Evolutionary conservation across 2,888 invertebrate genomes (phyloP).

Genomic region (Ligdia adustata): DNA sequence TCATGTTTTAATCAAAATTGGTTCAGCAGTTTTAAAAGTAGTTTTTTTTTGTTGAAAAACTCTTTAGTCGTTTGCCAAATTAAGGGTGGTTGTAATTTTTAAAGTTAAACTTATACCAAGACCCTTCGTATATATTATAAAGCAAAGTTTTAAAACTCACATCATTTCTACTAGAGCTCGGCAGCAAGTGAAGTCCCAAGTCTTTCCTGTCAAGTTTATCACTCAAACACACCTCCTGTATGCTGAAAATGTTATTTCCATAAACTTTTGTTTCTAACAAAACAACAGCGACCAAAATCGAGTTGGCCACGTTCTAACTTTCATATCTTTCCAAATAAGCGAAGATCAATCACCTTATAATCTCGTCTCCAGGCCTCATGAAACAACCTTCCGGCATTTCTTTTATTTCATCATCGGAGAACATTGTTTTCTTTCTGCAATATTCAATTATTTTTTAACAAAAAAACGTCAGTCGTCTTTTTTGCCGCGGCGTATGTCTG

Average conservation of each 20-base stretch:
- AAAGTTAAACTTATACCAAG: no score
- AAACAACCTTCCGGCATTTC: constrained; percentile 67
- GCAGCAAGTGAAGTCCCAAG: constrained; percentile 58
- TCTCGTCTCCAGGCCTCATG: constrained; percentile 73
- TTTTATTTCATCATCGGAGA: constrained; percentile 80
- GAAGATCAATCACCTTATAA: constrained; percentile 69
- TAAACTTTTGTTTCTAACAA: constrained; percentile 41
- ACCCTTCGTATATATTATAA: no score
- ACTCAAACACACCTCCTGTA: constrained; percentile 72
- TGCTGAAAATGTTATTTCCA: constrained; percentile 55
- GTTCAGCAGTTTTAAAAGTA: no score
- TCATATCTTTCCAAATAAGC: constrained; percentile 43
- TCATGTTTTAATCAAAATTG: no score
- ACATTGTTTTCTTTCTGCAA: constrained; percentile 77
- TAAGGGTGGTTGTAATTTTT: no score
- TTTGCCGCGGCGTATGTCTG: constrained; percentile 58
- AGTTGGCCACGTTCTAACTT: constrained; percentile 50
- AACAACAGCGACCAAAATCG: constrained; percentile 52
- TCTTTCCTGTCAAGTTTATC: constrained; percentile 73
- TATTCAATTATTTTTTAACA: constrained; percentile 76
- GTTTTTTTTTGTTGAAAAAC: no score
- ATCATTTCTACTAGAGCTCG: constrained; percentile 59
- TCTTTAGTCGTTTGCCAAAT: no score
- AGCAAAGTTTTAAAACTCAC: constrained; percentile 49
- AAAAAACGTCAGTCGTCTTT: constrained; percentile 70